Evolutionary conservation across 2,888 invertebrate genomes (phyloP), one percentile per base, ranked within the genome.

Genomic region (Cataglyphis livida): DNA sequence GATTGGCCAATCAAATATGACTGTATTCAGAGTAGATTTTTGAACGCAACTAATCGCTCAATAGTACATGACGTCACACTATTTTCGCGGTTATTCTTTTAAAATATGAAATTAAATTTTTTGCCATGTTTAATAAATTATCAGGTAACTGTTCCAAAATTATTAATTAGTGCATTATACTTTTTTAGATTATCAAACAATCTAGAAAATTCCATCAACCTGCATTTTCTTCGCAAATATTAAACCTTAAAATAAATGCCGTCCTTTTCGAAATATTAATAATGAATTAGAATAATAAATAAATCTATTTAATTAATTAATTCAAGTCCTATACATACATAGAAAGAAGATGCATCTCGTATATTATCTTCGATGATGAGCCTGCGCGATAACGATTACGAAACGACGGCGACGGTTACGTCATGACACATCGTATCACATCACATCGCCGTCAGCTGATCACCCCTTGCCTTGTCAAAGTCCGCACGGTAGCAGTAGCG

Each of bases 381-480:
- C 51, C n/a, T 51, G 51, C 51, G 51, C 51, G 51, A n/a, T 51
- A n/a, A 51, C 51, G n/a, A 51, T 51, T 51, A 51, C n/a, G 51
- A 51, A 51, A 51, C 51, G 51, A n/a, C n/a, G 51, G n/a, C 51
- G 51, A n/a, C n/a, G 51, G n/a, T 51, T 51, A 51, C 51, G n/a
- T 51, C 51, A 51, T n/a, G 51, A 51, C 51, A n/a, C 48, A 7
- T n/a, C 51, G 4, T n/a, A 18, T 51, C n/a, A n/a, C 51, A 18
- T 51, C n/a, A n/a, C 18, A 18, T 48, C 48, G 18, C 48, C 51
- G 7, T 51, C 51, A 51, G 51, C 51, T 51, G 51, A 51, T 51
- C n/a, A n/a, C 2, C 7, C 7, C 15, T 51, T 6, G 51, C n/a
- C 18, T n/a, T 65, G 25, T 44, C 65, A 44, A 66, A 57, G 66